Conservation (phyloP, 2,888 invertebrate genomes). For the Agonopterix arenella region DNA sequence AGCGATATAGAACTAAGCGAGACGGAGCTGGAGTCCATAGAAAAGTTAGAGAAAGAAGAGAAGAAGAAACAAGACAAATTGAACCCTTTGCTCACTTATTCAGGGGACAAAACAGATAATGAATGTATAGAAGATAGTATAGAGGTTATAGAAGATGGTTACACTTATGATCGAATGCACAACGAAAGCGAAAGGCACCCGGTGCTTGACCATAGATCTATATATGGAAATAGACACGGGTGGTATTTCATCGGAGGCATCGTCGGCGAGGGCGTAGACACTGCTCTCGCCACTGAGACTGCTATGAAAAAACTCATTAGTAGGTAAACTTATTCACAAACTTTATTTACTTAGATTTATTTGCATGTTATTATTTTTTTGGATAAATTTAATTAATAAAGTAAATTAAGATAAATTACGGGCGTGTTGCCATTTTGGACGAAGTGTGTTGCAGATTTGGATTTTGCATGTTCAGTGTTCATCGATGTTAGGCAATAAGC, state of each 20-base stretch:
- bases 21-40: conserved; percentile 78
- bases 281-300: conserved; percentile 80
- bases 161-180: conserved; percentile 58
- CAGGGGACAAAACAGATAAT: conserved; percentile 41
- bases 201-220: conserved; percentile 78
- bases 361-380: too few species aligned
- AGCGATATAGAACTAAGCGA: conserved; percentile 81
- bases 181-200: conserved; percentile 76
- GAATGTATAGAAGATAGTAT: conserved; percentile 40
- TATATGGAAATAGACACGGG: conserved; percentile 83
- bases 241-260: conserved; percentile 92
- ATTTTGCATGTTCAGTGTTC: not conserved
- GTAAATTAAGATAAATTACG: too few species aligned
- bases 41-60: conserved; percentile 67
- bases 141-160: conserved; percentile 50
- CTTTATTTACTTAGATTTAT: conserved; percentile 24
- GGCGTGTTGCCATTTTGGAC: too few species aligned
- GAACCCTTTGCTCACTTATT: conserved; percentile 57
- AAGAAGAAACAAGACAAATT: conserved; percentile 60
- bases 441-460: too few species aligned
- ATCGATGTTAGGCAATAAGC: too few species aligned
- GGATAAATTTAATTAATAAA: too few species aligned
- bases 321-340: conserved; percentile 79
- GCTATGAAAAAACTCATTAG: conserved; percentile 88
- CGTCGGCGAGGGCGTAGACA: conserved; percentile 81